Evolutionary conservation across 2,113 vertebrate species (phyloP).

Genomic region (Oreochromis tanganicae): DNA sequence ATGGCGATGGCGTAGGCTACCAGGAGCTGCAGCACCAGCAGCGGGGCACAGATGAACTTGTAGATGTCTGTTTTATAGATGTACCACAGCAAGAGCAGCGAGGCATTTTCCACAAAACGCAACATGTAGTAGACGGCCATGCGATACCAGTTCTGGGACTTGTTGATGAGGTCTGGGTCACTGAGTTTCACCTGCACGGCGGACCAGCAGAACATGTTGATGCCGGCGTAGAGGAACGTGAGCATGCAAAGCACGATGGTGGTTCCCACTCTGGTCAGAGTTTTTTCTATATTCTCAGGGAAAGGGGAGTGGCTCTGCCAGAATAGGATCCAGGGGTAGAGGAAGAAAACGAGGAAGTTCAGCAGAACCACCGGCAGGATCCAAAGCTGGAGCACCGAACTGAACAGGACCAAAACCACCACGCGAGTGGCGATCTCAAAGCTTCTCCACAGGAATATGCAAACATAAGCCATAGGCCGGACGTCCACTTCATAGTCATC

Average conservation of each 20-base stretch:
- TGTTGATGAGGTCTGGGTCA: conserved; percentile 91
- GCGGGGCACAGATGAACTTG: conserved; percentile 78
- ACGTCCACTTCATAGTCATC: conserved; percentile 89
- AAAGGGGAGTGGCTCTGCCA: conserved; percentile 89
- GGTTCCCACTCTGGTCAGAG: conserved; percentile 85
- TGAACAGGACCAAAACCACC: conserved; percentile 88
- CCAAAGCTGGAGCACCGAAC: conserved; percentile 90
- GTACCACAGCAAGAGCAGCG: conserved; percentile 90
- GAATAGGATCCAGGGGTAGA: conserved; percentile 90
- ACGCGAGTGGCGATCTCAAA: conserved; percentile 94
- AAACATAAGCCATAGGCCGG: conserved; percentile 85
- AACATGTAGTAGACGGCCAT: conserved; percentile 85
- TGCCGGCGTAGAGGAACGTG: conserved; percentile 92
- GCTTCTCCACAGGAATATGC: conserved; percentile 93
- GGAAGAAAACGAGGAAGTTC: conserved; percentile 86
- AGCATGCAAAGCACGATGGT: conserved; percentile 88
- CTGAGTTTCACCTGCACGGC: conserved; percentile 89
- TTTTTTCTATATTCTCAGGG: conserved; percentile 94
- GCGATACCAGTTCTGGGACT: conserved; percentile 89
- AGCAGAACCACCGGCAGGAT: conserved; percentile 77
- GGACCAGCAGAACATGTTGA: conserved; percentile 99
- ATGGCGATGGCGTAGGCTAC: conserved; percentile 81
- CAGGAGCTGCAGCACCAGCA: conserved; percentile 85
- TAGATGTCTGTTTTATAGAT: conserved; percentile 85
- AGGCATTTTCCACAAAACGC: conserved; percentile 88